Evolutionary conservation across 2,797 vertebrate species (phyloP).

Genomic region (Fundulus diaphanus): DNA sequence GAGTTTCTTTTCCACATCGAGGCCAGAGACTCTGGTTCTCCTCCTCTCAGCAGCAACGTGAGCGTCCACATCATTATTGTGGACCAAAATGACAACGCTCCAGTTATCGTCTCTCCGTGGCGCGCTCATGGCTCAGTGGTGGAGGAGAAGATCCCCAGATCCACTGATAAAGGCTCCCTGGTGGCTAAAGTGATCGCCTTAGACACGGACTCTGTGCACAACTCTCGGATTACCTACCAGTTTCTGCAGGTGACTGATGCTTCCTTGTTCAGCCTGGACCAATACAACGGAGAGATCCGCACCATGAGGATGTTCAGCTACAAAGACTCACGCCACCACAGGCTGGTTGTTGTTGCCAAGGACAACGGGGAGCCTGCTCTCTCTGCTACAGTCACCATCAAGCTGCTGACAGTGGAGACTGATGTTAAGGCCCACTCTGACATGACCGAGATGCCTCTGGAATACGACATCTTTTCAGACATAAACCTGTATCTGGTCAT

Average conservation of each 20-base stretch:
- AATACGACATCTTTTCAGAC: constrained; percentile 69
- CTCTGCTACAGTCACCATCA: constrained; percentile 77
- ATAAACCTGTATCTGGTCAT: constrained; percentile 74
- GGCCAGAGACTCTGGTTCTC: constrained; percentile 70
- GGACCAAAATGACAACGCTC: constrained; percentile 66
- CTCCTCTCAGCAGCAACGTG: constrained; percentile 61
- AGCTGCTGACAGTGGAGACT: constrained; percentile 71
- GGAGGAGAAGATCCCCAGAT: constrained; percentile 66
- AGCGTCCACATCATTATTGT: constrained; percentile 57
- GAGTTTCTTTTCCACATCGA: constrained; percentile 71
- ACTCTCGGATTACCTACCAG: constrained; percentile 69
- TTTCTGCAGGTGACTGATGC: constrained; percentile 73
- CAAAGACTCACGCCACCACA: constrained; percentile 72
- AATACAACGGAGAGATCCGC: constrained; percentile 77
- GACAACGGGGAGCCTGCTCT: constrained; percentile 74
- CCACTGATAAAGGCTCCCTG: constrained; percentile 57
- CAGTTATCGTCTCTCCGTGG: constrained; percentile 62
- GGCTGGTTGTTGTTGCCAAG: constrained; percentile 70
- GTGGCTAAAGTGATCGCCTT: constrained; percentile 65
- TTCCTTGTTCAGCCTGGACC: constrained; percentile 76
- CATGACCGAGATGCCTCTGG: constrained; percentile 62
- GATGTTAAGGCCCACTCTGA: constrained; percentile 70
- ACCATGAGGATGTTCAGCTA: constrained; percentile 79
- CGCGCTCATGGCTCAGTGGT: constrained; percentile 61
- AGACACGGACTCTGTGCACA: constrained; percentile 60